These are phyloP conservation scores for Anastrepha ludens DNA, from an alignment of 1,140 invertebrate species.

Conservation along the genomic window DNA sequence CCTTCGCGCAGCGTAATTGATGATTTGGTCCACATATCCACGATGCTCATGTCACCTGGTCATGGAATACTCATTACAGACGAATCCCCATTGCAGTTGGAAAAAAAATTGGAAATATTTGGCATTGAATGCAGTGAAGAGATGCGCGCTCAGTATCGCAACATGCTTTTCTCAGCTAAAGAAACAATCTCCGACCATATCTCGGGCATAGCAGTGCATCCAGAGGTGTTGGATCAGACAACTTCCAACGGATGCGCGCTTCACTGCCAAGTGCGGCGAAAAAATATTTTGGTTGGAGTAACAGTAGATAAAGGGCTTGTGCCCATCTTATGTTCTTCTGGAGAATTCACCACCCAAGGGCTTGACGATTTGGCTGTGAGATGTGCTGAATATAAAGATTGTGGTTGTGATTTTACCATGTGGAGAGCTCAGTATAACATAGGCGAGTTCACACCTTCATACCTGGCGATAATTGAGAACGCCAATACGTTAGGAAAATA, in stretches of 20 bases:
- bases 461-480: constrained; percentile 1
- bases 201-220: not conserved
- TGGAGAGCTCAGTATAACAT: constrained; percentile 36
- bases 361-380: not conserved
- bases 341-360: constrained; percentile 2
- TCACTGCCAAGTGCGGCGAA: constrained; percentile 11
- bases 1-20: not conserved
- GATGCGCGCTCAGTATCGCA: not conserved
- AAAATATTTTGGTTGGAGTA: constrained; percentile 15
- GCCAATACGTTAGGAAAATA: not conserved
- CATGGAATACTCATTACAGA: constrained; percentile 2
- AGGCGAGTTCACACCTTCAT: not conserved
- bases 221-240: constrained; percentile 29
- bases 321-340: not conserved
- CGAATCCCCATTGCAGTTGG: not conserved
- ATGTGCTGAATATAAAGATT: constrained; percentile 9
- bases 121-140: not conserved
- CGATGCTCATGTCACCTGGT: not conserved
- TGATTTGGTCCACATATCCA: not conserved
- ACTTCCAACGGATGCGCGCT: constrained; percentile 9
- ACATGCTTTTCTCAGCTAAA: not conserved
- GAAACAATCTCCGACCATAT: not conserved
- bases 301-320: constrained; percentile 14
- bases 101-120: constrained; percentile 22
- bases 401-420: constrained; percentile 42